A percentile compares a stretch with the other conserved stretches of the same genome.
Evolutionary conservation across 2,113 vertebrate genomes (phyloP).

Genomic region (Mustela nigripes): DNA sequence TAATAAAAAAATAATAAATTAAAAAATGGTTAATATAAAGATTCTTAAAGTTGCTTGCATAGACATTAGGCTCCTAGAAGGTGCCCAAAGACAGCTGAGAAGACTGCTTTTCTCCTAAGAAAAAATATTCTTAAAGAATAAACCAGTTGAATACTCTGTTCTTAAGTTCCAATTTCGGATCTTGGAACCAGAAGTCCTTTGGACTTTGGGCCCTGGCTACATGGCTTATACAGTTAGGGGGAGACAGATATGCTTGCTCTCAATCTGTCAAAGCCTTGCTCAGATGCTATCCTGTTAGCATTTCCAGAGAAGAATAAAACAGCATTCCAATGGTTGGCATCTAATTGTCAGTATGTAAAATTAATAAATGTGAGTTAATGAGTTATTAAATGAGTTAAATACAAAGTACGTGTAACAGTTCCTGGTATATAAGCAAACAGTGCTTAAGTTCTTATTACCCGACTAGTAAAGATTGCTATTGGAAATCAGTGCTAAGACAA

Average conservation of each 20-base stretch:
- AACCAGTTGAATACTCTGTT: background rate
- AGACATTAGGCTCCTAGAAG: background rate
- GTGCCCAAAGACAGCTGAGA: background rate
- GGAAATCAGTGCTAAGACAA: constrained; percentile 14
- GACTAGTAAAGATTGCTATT: background rate
- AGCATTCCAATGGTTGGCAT: background rate
- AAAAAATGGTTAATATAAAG: background rate
- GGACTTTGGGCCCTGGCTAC: background rate
- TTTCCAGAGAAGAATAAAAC: background rate
- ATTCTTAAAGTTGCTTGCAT: background rate
- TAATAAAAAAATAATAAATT: background rate
- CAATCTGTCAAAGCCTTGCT: background rate
- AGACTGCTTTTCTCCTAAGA: constrained; percentile 3
- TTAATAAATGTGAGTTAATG: constrained; percentile 1
- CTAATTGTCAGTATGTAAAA: background rate
- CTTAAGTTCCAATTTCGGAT: background rate
- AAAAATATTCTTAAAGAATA: background rate
- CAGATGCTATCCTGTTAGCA: background rate
- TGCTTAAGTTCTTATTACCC: background rate
- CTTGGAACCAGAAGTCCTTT: background rate
- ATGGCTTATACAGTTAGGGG: background rate
- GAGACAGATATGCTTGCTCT: background rate
- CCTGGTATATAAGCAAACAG: background rate
- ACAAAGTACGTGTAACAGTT: background rate
- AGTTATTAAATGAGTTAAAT: constrained; percentile 17